Percentiles rank a stretch among this genome's conserved stretches.
Conservation (phyloP, 2,113 vertebrate genomes). For the Syrmaticus mikado region DNA sequence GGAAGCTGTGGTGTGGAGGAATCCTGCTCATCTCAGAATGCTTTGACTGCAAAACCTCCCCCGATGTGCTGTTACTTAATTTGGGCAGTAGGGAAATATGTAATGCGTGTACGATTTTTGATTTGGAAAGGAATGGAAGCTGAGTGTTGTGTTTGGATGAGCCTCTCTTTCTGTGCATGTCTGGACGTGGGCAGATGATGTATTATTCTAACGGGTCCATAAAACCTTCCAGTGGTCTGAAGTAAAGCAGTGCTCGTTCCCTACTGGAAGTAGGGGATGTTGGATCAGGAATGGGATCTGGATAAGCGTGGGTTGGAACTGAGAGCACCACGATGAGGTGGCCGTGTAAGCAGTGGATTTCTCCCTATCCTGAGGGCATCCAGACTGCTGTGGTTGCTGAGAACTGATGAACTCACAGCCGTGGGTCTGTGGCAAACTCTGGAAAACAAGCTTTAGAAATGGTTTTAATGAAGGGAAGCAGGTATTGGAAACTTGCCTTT, state of each 20-base stretch:
- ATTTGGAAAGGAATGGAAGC: background rate
- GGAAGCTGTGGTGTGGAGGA: background rate
- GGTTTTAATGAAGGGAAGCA: background rate
- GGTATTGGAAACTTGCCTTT: background rate
- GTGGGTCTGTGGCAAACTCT: background rate
- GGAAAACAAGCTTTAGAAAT: background rate
- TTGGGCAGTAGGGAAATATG: background rate
- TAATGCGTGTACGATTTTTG: rapidly evolving
- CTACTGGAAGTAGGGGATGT: background rate
- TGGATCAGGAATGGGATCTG: background rate
- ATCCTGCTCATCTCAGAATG: background rate
- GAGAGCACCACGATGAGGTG: background rate
- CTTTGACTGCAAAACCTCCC: background rate
- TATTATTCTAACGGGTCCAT: background rate
- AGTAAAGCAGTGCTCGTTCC: background rate
- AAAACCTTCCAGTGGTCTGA: background rate
- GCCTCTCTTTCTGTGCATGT: background rate
- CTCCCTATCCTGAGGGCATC: background rate
- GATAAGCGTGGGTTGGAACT: background rate
- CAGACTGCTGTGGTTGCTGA: background rate
- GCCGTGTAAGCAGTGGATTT: background rate
- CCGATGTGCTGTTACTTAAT: rapidly evolving
- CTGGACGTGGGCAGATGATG: background rate
- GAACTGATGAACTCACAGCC: background rate
- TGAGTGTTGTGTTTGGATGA: constrained; percentile 26